Percentiles rank a stretch among this genome's conserved stretches.
Conservation (phyloP, 2,888 invertebrate species). For the Linyphia triangularis region DNA sequence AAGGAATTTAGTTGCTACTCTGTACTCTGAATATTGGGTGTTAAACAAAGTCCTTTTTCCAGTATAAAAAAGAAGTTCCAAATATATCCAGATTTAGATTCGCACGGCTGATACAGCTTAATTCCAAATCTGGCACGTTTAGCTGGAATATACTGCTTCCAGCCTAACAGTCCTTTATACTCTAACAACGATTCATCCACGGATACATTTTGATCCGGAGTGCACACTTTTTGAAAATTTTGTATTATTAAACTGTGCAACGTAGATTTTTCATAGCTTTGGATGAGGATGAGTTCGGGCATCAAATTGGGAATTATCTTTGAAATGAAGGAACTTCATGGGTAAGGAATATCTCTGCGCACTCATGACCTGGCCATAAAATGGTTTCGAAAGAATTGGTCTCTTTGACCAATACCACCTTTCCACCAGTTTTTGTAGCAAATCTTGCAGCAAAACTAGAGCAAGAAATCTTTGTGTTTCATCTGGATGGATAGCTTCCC, state of each 20-base stretch:
- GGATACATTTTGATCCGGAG: too few species aligned
- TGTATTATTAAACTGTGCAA: too few species aligned
- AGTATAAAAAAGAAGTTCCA: slow-evolving; percentile 46
- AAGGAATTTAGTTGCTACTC: slow-evolving; percentile 22
- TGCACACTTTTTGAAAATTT: too few species aligned
- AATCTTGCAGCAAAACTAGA: slow-evolving; percentile 1
- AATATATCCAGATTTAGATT: not conserved
- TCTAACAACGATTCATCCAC: not conserved
- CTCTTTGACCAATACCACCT: slow-evolving; percentile 31
- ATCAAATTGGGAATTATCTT: not conserved
- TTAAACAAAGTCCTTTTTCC: slow-evolving; percentile 4
- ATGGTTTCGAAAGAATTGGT: not conserved
- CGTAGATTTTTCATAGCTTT: slow-evolving; percentile 61
- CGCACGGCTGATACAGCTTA: not conserved
- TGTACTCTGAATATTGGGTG: not conserved
- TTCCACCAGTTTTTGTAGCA: slow-evolving; percentile 32
- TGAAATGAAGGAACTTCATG: slow-evolving; percentile 41
- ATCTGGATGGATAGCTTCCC: not conserved
- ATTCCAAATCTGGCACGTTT: not conserved
- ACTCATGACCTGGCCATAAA: slow-evolving; percentile 5
- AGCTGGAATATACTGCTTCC: not conserved
- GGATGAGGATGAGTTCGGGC: not conserved
- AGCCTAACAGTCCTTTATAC: not conserved
- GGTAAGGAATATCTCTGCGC: not conserved
- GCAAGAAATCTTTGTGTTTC: slow-evolving; percentile 25